Evolutionary conservation across 23 tunicate genomes (phyloP).

Genomic region (Halocynthia aurantium): DNA sequence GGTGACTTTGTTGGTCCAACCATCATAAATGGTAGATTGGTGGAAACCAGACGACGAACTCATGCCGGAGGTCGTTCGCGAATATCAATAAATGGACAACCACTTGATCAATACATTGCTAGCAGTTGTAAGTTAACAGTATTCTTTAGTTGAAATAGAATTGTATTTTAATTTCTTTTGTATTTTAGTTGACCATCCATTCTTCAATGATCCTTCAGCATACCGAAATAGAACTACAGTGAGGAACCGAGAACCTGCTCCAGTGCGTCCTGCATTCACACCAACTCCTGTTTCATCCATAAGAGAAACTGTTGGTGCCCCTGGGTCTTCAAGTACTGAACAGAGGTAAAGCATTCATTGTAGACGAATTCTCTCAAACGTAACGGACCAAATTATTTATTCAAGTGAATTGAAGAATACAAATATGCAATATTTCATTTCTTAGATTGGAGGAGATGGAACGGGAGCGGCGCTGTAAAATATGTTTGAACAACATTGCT

Average conservation of each 20-base stretch:
- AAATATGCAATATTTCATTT: neutral
- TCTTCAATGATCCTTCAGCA: neutral
- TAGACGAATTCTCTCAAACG: neutral
- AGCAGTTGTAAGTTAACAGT: neutral
- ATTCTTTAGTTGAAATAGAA: neutral
- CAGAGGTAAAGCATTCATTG: too few relatives aligned
- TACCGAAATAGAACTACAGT: neutral
- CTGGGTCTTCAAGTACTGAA: too few relatives aligned
- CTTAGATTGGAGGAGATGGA: slow-evolving; percentile 5
- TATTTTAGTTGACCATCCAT: slow-evolving; percentile 12
- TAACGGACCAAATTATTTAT: neutral
- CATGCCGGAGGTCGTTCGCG: neutral
- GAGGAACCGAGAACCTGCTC: neutral
- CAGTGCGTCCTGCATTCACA: too few relatives aligned
- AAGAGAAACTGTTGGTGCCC: too few relatives aligned
- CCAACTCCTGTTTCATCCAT: too few relatives aligned
- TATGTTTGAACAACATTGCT: neutral
- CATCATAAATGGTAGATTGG: neutral
- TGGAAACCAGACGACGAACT: neutral
- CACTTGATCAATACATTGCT: neutral
- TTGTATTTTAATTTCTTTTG: neutral
- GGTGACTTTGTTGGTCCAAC: neutral
- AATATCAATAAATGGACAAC: slow-evolving; percentile 1
- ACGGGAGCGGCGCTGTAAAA: slow-evolving; percentile 5
- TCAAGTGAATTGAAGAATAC: neutral